Evolutionary conservation across 2,113 vertebrate genomes (phyloP).

Genomic region (Dunckerocampus dactyliophorus): DNA sequence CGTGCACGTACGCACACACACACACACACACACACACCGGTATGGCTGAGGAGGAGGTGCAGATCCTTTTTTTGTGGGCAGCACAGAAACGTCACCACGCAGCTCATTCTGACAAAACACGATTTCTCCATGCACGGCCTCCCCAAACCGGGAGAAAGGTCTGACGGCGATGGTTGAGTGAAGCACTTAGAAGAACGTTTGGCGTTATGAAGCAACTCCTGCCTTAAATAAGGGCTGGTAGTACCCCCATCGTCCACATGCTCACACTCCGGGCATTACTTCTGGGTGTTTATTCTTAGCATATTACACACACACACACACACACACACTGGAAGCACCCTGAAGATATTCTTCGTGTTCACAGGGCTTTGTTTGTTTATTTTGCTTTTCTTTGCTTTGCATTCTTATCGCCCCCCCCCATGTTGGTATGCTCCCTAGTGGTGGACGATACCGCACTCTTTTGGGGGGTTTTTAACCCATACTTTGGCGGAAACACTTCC

Average conservation of each 20-base stretch:
- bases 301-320: slow-evolving; percentile 18
- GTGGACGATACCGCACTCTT: too few relatives aligned
- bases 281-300: slow-evolving; percentile 3
- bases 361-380: slow-evolving; percentile 40
- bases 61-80: slow-evolving; percentile 53
- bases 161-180: slow-evolving; percentile 30
- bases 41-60: slow-evolving; percentile 40
- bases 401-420: not conserved
- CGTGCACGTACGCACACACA: slow-evolving; percentile 16
- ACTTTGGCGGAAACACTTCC: too few relatives aligned
- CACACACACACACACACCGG: slow-evolving; percentile 18
- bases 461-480: too few relatives aligned
- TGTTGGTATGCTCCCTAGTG: too few relatives aligned
- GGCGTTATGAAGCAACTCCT: slow-evolving; percentile 25
- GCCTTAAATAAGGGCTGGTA: slow-evolving; percentile 69
- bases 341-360: slow-evolving; percentile 2
- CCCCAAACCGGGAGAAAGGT: slow-evolving; percentile 49
- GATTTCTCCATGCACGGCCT: too few relatives aligned
- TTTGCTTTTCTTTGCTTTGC: slow-evolving; percentile 57
- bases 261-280: slow-evolving; percentile 51
- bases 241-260: slow-evolving; percentile 46
- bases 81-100: slow-evolving; percentile 69
- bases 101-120: too few relatives aligned
- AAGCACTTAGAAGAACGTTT: slow-evolving; percentile 34
- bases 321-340: slow-evolving; percentile 50